Percentiles rank a stretch among this genome's conserved stretches.
These are phyloP conservation scores for Myopa testacea DNA, from an alignment of 2,888 invertebrate genomes.

Conservation along the genomic window DNA sequence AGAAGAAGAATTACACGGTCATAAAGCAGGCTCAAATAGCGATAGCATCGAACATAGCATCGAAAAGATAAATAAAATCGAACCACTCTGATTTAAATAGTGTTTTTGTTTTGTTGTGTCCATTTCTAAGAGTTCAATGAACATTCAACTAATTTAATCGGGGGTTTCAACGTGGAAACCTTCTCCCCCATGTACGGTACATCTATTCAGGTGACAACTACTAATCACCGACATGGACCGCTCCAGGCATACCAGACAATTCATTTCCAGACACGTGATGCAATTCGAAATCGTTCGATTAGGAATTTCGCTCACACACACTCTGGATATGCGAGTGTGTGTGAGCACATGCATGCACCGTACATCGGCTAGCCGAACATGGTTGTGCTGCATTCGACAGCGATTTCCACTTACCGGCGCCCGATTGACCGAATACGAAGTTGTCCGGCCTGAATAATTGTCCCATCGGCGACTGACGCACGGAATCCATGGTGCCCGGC, in stretches of 20 bases:
- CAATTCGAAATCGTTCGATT: background rate
- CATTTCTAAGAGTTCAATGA: too few species aligned
- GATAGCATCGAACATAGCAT: conserved; percentile 18
- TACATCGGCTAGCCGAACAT: background rate
- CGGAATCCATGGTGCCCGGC: conserved; percentile 90
- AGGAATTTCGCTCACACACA: background rate
- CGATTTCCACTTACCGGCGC: conserved; percentile 73
- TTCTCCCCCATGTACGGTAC: background rate
- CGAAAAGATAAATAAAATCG: too few species aligned
- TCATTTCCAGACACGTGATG: background rate
- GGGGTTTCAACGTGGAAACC: background rate
- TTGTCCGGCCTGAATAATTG: conserved; percentile 88
- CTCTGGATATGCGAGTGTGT: too few species aligned
- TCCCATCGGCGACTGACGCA: conserved; percentile 82
- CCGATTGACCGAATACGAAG: conserved; percentile 85
- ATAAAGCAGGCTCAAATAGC: background rate
- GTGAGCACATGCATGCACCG: background rate
- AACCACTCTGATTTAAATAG: too few species aligned
- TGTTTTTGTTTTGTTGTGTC: too few species aligned
- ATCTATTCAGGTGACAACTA: background rate
- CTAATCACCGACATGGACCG: background rate
- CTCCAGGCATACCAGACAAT: background rate
- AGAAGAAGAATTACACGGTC: background rate
- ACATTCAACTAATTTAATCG: too few species aligned
- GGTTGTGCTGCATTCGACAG: conserved; percentile 32